Percentiles rank a stretch among this genome's conserved stretches.
These are phyloP conservation scores for Mormyrus lacerda DNA, from an alignment of 2,113 vertebrate species.

Conservation along the genomic window DNA sequence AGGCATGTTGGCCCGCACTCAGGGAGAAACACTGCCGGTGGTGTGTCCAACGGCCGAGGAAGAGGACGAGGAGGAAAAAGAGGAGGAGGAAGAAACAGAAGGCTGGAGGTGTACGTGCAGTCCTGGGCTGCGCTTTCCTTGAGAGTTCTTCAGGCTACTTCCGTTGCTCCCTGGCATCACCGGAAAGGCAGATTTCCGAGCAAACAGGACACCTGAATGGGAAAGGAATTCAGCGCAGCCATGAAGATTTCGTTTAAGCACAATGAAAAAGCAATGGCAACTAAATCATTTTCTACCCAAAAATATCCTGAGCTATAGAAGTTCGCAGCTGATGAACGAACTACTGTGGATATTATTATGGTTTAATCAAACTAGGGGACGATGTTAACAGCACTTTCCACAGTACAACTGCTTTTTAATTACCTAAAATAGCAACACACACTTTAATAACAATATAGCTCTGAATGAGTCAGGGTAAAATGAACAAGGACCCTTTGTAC, in stretches of 20 bases:
- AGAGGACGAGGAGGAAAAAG: constrained; percentile 50
- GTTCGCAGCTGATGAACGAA: neutral
- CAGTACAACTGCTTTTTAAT: neutral
- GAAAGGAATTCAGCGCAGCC: neutral
- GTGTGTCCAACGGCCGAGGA: constrained; percentile 60
- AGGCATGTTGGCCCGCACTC: constrained; percentile 27
- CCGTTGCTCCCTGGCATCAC: constrained; percentile 46
- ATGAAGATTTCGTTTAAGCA: neutral
- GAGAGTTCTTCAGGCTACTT: constrained; percentile 46
- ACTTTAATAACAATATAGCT: neutral
- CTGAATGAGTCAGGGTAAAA: neutral
- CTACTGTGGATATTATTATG: neutral
- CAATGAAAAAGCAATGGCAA: neutral
- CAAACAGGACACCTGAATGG: constrained; percentile 73
- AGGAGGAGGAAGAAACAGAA: constrained; percentile 52
- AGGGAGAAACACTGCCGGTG: constrained; percentile 55
- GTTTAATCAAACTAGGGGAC: neutral
- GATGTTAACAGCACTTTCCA: neutral
- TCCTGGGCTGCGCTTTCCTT: constrained; percentile 57
- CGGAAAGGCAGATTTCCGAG: constrained; percentile 63
- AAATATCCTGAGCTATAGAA: neutral
- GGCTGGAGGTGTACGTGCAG: constrained; percentile 51
- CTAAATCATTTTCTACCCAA: neutral
- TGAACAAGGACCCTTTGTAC: neutral
- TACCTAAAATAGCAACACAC: neutral